Base-by-base conservation (phyloP, 1,140 invertebrate species). In the Protaetia brevitarsis region DNA sequence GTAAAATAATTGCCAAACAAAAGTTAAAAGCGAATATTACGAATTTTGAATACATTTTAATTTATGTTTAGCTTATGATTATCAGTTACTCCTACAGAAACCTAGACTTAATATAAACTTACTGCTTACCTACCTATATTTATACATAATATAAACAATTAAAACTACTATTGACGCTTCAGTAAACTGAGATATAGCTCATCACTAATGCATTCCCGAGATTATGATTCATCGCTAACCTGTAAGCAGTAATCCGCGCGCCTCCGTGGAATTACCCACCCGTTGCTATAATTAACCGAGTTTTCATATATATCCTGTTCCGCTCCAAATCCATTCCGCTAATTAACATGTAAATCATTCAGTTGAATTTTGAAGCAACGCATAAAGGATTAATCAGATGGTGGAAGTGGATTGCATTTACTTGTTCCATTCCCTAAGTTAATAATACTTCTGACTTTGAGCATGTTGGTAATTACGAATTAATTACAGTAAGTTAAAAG, bases 271-370 rank as follows among this genome's bases (percentile, higher is more conserved):
- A 19, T 45, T 45, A 13, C 23, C 41, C 41, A 3, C 3, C 6
- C 41, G 41, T 45, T 13, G 13, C 41, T 10, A 45, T 45, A 45
- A 45, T 19, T 45, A 45, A 45, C 41, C 41, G n/a, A 45, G 13
- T 45, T 45, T 45, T 45, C 41, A 13, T 45, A 21, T n/a, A n/a
- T 45, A 45, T 19, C 10, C 41, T 10, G 0, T 8, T 16, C 16
- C 23, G 16, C 7, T 45, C 41, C 13, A 13, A 45, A 45, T 19
- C 41, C 41, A 45, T 45, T 45, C 23, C 41, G 23, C 41, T 45
- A 45, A 45, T 45, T 45, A 45, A 45, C n/a, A 45, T 45, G 41
- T 45, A 19, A 45, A 45, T 45, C 41, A 45, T 45, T 45, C 41
- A 45, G n/a, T 45, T 45, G 41, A 45, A 45, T 45, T 37, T 45